Conservation (phyloP, 2,797 vertebrate species). For the Garrulus glandarius region DNA sequence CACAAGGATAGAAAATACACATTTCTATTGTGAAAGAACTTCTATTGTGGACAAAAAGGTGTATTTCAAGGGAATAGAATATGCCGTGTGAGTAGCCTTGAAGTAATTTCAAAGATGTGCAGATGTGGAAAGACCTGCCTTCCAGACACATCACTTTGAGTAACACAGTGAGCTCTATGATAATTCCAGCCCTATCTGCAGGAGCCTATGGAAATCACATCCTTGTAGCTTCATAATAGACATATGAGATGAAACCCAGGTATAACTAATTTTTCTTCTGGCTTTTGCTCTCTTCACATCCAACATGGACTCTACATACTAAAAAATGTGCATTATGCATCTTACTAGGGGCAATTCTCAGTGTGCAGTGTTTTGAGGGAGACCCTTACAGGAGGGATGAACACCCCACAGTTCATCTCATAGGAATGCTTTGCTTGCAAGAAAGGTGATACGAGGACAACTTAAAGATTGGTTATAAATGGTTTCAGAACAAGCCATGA, state of each 20-base stretch:
- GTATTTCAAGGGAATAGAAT: not conserved
- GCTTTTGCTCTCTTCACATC: not conserved
- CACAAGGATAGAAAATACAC: not conserved
- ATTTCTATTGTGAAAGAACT: not conserved
- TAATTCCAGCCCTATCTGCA: rapidly evolving
- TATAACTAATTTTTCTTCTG: not conserved
- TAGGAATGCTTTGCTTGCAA: not conserved
- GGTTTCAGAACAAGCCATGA: not conserved
- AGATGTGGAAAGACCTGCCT: not conserved
- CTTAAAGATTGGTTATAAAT: not conserved
- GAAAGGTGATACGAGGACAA: not conserved
- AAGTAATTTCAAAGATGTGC: not conserved
- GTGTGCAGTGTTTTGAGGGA: not conserved
- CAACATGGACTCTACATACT: not conserved
- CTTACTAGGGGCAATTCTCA: not conserved
- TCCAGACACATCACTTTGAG: not conserved
- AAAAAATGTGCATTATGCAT: not conserved
- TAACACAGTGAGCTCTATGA: rapidly evolving
- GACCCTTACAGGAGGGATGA: not conserved
- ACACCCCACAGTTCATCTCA: not conserved
- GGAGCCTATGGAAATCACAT: not conserved
- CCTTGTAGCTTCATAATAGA: not conserved
- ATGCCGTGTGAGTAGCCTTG: not conserved
- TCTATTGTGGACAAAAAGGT: not conserved
- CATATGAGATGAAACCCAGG: not conserved